A percentile compares a stretch with the other conserved stretches of the same genome.
phyloP scores from a whole-genome alignment of 2,888 invertebrate species.

The Lasioglossum calceatum region DNA sequence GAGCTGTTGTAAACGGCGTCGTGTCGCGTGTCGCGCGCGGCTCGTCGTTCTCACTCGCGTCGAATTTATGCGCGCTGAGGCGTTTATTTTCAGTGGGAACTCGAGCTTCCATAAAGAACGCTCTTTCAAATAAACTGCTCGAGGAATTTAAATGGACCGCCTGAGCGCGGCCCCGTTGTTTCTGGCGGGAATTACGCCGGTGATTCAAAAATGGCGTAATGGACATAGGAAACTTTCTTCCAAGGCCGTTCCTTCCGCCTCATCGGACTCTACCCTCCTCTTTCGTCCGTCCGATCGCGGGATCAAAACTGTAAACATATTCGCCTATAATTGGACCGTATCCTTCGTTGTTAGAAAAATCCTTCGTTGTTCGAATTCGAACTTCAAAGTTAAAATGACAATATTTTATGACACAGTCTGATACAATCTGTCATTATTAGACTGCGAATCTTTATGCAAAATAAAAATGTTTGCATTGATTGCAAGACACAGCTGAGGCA shows the following conservation, averaged over 20 bases:
- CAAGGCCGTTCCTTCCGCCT: neutral
- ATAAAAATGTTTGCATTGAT: no score
- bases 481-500: no score
- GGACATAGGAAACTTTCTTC: neutral
- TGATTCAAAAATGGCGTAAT: conserved; percentile 1
- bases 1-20: neutral
- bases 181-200: neutral
- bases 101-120: conserved; percentile 1
- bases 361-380: neutral
- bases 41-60: neutral
- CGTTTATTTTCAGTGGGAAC: conserved; percentile 17
- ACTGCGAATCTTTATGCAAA: no score
- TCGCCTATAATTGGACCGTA: neutral
- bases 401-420: no score
- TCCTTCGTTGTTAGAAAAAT: neutral
- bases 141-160: neutral
- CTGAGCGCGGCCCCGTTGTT: neutral
- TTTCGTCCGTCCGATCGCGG: neutral
- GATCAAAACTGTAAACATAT: neutral
- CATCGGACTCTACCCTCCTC: neutral
- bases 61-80: neutral
- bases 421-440: no score
- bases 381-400: neutral
- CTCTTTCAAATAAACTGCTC: conserved; percentile 13
- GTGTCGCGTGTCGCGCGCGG: neutral